Evolutionary conservation across 2,888 invertebrate species (phyloP).

Genomic region (Pristionchus japonicus): DNA sequence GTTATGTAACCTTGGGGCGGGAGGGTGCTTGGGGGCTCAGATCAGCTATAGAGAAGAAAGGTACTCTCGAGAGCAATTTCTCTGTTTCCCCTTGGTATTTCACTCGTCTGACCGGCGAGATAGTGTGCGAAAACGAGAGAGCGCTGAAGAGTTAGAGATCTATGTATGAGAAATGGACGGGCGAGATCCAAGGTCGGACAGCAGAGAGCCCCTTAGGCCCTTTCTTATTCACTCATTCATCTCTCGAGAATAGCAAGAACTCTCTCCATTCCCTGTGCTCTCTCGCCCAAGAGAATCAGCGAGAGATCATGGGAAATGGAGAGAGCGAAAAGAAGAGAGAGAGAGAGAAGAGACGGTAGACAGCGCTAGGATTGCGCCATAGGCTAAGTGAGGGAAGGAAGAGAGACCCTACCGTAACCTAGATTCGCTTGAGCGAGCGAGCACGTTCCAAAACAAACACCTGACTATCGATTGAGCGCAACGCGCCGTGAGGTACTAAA

Average conservation of each 20-base stretch:
- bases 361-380: background rate
- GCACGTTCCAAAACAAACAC: background rate
- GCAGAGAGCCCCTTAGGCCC: background rate
- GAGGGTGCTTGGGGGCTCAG: background rate
- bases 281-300: background rate
- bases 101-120: no score
- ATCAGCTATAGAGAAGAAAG: background rate
- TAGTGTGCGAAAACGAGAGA: background rate
- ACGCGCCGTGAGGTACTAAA: background rate
- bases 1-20: slow-evolving; percentile 1
- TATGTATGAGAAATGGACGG: background rate
- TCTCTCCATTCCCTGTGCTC: no score
- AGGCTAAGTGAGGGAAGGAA: background rate
- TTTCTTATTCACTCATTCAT: background rate
- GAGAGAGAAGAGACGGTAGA: background rate
- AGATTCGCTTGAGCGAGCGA: background rate
- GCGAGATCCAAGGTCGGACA: slow-evolving; percentile 1
- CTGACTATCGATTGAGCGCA: background rate
- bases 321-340: background rate
- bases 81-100: no score
- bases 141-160: background rate
- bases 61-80: slow-evolving; percentile 8
- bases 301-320: background rate
- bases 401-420: background rate
- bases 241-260: no score